Base-by-base conservation (phyloP, 2,113 vertebrate genomes). In the Oceanites oceanicus region DNA sequence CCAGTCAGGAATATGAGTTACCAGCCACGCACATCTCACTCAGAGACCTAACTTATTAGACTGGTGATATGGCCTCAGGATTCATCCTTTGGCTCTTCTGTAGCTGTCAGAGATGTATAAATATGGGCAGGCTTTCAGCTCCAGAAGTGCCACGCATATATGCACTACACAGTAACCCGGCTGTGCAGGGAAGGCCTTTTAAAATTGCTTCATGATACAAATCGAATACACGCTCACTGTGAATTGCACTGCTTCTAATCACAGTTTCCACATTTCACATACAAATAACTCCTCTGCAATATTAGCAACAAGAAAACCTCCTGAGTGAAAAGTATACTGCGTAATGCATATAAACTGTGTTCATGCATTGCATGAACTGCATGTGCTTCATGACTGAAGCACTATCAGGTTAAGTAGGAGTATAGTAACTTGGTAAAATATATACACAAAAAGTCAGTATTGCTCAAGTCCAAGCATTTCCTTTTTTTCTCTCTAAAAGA, bases 201-300 rank as follows among this genome's bases (percentile, higher is more conserved):
- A 47, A 93, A 92, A 92, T 40, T 47, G 44, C 40, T 92, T 75
- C 23, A 63, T 15, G 29, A 47, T 29, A 53, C 53, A 58, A 76
- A 75, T 11, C 0, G 0, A 65, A 59, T 10, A 40, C 30, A 40
- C 1, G 4, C 11, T 34, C 13, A 38, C 7, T 68, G 36, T 68
- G 44, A 61, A n/a, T 42, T 59, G 8, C 49, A 52, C 11, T 18
- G 36, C 44, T 91, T 72, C 56, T 49, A 58, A 79, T 61, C 13
- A 56, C 18, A 52, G 23, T 72, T 90, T 86, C 18, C 53, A 61
- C 47, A 7, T 68, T 83, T 44, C 66, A 58, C 18, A 10, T 62
- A 32, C 25, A 70, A 90, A 19, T 84, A 81, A 44, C 22, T 66
- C 84, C 52, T 47, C 15, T 16, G 11, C 13, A 45, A 44, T 45